Evolutionary conservation across 2,797 vertebrate genomes (phyloP).

Genomic region (Limnodromus scolopaceus): DNA sequence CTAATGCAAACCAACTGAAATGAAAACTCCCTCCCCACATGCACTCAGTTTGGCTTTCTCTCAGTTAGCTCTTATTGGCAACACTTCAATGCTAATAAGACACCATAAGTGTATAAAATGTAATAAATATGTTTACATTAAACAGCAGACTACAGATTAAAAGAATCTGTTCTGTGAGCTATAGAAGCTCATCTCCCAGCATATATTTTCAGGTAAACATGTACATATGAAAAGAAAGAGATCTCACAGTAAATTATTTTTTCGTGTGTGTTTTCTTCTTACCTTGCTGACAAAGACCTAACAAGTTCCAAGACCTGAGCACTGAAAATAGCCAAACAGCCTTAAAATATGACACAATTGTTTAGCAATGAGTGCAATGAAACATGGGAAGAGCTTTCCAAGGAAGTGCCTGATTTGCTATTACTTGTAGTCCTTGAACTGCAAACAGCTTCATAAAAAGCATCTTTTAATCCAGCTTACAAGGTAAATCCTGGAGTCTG

Average conservation of each 20-base stretch:
- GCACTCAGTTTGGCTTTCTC: neutral
- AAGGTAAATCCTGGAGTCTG: neutral
- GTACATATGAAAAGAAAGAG: neutral
- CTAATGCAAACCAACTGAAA: constrained; percentile 12
- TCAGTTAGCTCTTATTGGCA: constrained; percentile 52
- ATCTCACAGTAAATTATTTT: neutral
- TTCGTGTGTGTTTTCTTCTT: neutral
- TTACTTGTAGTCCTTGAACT: neutral
- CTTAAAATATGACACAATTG: neutral
- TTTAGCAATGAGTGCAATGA: neutral
- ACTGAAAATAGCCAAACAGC: neutral
- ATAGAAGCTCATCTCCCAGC: neutral
- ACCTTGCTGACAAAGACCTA: neutral
- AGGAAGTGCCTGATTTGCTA: neutral
- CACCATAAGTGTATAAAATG: constrained; percentile 57
- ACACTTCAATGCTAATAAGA: constrained; percentile 62
- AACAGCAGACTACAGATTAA: constrained; percentile 53
- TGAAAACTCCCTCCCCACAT: neutral
- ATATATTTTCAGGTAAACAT: constrained; percentile 28
- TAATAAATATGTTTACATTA: constrained; percentile 66
- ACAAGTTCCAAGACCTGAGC: neutral
- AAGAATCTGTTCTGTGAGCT: constrained; percentile 17
- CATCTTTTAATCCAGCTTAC: neutral
- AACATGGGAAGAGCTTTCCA: neutral
- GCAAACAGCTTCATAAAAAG: neutral